Evolutionary conservation across 2,888 invertebrate genomes (phyloP).

Genomic region (Sepiola atlantica): DNA sequence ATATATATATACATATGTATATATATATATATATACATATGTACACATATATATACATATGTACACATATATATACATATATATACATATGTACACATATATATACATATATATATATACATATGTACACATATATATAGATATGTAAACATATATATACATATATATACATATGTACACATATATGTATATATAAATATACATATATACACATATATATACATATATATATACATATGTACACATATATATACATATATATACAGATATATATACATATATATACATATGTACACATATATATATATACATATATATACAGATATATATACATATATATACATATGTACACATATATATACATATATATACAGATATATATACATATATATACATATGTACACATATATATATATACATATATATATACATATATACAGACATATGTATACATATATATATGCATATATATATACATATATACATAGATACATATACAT

Average conservation of each 20-base stretch:
- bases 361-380: background rate
- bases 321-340: background rate
- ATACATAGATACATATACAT: too few relatives aligned
- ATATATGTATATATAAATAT: background rate
- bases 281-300: background rate
- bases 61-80: too few relatives aligned
- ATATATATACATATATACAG: too few relatives aligned
- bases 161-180: background rate
- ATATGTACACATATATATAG: too few relatives aligned
- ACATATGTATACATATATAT: too few relatives aligned
- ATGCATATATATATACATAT: too few relatives aligned
- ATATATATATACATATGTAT: background rate
- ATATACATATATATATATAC: too few relatives aligned
- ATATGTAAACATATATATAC: background rate
- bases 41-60: too few relatives aligned
- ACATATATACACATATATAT: background rate
- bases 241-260: background rate
- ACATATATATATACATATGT: background rate
- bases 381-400: background rate
- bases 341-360: too few relatives aligned
- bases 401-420: too few relatives aligned
- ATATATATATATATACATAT: slow-evolving; percentile 32
- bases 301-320: background rate
- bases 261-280: background rate
- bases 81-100: too few relatives aligned